Evolutionary conservation across 2,797 vertebrate species (phyloP), one percentile per base, ranked within the genome.

Genomic region (Sebastes iracundus): DNA sequence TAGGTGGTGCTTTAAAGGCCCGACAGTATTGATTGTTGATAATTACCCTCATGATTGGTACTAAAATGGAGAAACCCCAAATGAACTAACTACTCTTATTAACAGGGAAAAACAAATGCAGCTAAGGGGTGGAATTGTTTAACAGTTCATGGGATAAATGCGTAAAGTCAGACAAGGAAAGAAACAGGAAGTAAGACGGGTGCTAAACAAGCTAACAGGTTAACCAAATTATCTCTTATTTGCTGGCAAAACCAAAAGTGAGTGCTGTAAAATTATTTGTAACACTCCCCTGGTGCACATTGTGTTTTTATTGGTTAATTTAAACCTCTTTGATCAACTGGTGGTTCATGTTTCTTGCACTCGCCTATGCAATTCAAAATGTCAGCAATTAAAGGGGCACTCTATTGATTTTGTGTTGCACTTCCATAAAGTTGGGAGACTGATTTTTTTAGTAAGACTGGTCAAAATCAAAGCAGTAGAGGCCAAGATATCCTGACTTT

Each of bases 21-120:
- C 32, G 35, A 27, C 58, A 8, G 52, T 78, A 90, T 86, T 80
- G 87, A 90, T 82, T 77, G 32, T 73, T 80, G 53, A 83, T 83
- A n/a, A 85, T 78, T 71, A 75, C 25, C 25, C 33, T 65, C 25
- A 35, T 83, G 74, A 82, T 78, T 60, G 71, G 23, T 60, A n/a
- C 18, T 84, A 33, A 81, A 73, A 79, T 23, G 18, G 16, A 62
- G 32, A 78, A 74, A 52, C 23, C 59, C 56, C 8, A 77, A 72
- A 66, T 72, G 10, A 71, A 22, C n/a, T 16, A 72, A 70, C 23
- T 3, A 6, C n/a, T 65, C 2, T 67, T 52, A 16, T 42, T 46
- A 63, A 68, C 16, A 46, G 27, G 12, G 49, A 52, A 52, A 49
- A 49, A 52, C 49, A 58, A 28, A 62, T 20, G 66, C 13, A 30